phyloP scores from a whole-genome alignment of 1,140 invertebrate genomes.

The Matsumurasca onukii region DNA sequence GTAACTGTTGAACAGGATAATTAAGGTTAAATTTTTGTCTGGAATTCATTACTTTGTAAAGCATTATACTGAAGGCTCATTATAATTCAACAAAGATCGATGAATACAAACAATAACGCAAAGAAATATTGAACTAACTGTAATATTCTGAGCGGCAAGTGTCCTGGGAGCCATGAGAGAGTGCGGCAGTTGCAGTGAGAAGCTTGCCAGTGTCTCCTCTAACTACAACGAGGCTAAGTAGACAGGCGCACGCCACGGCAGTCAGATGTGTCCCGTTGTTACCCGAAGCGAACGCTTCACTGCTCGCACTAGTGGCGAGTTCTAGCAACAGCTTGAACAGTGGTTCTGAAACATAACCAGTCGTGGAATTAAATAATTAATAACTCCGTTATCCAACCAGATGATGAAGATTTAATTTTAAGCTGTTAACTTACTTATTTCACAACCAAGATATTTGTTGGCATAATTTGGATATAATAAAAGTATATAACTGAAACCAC shows the following conservation, averaged over 20 bases:
- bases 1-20: constrained; percentile 63
- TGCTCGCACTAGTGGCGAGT: constrained; percentile 65
- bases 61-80: too few relatives aligned
- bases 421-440: too few relatives aligned
- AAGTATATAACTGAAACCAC: too few relatives aligned
- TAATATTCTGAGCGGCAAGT: constrained; percentile 75
- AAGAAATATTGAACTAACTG: constrained; percentile 63
- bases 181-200: constrained; percentile 78
- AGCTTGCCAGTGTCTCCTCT: constrained; percentile 91
- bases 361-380: background rate
- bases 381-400: background rate
- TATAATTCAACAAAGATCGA: too few relatives aligned
- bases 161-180: constrained; percentile 83
- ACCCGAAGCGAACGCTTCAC: constrained; percentile 47
- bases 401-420: background rate
- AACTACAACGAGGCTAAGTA: constrained; percentile 89
- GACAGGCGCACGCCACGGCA: constrained; percentile 84
- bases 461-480: too few relatives aligned
- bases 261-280: constrained; percentile 70
- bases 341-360: constrained; percentile 57
- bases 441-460: too few relatives aligned
- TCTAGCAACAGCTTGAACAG: constrained; percentile 77
- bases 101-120: too few relatives aligned
- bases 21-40: background rate
- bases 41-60: too few relatives aligned